Base-by-base conservation (phyloP, 2,888 invertebrate species). In the Netelia inedita region DNA sequence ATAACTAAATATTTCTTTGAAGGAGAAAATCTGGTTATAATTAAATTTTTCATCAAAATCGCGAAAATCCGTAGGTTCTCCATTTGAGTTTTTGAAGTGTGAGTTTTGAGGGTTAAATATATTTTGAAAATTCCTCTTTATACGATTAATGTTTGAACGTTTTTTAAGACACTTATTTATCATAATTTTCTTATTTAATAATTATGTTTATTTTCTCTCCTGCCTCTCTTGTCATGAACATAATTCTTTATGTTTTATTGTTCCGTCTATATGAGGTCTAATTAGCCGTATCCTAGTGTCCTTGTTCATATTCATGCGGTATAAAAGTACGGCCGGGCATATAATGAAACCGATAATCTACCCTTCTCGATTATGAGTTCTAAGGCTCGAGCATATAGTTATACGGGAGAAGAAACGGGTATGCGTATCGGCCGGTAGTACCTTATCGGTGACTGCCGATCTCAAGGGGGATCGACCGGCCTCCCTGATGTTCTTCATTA, bases 321-420 rank as follows among this genome's bases (percentile, higher is more conserved):
- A 66, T 1, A 5, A 66, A 59, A 71, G 66, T 73, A 79, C 53
- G 28, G 43, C 6, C 8, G 41, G 65, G 10, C 16, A 16, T 68
- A 72, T 82, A 63, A 74, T 50, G 69, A 81, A 59, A 75, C 65
- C 73, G 68, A 80, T 76, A 73, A 85, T 85, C 61, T 78, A 57
- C 68, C 59, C 81, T 57, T 78, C 73, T 73, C 57, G 63, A 81
- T 81, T 81, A 78, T 57, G 55, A 81, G 84, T 65, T 11, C 9
- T 2, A 23, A 68, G 76, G 35, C 68, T 68, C 35, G 11, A 23
- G 6, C 35, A 35, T 57, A 66, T 46, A 46, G 10, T 14, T 46
- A 55, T 55, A 57, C 8, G 57, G 53, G 41, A 61, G 53, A 71
- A 80, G 28, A 46, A 71, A 23, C 41, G 23, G 14, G 72, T 23